Conservation (phyloP, 2,113 vertebrate species). For the Sinocyclocheilus grahami region DNA sequence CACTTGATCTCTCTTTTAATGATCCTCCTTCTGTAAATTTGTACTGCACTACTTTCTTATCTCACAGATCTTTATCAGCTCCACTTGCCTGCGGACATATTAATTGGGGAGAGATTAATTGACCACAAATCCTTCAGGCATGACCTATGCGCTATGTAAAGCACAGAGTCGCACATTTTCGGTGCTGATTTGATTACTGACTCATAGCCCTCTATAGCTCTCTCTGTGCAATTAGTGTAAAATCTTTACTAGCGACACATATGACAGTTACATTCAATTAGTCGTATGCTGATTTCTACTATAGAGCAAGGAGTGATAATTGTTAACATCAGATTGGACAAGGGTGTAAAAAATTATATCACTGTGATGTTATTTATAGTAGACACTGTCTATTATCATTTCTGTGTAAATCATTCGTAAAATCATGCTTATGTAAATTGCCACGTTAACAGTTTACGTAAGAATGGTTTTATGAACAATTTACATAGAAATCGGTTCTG, state of each 20-base stretch:
- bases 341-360: too few species aligned
- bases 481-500: background rate
- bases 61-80: background rate
- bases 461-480: background rate
- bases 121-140: conserved; percentile 10
- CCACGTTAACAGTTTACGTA: background rate
- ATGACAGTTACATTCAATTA: conserved; percentile 6
- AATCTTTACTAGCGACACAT: background rate
- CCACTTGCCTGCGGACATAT: background rate
- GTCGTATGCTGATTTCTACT: background rate
- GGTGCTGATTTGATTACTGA: background rate
- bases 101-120: conserved; percentile 45
- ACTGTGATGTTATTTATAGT: background rate
- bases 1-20: conserved; percentile 35
- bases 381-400: background rate
- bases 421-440: background rate
- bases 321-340: conserved; percentile 1
- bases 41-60: conserved; percentile 10
- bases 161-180: conserved; percentile 20
- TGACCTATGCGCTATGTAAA: conserved; percentile 12
- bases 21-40: conserved; percentile 36
- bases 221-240: conserved; percentile 13
- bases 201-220: background rate
- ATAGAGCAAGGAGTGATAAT: background rate
- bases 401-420: background rate